Evolutionary conservation across 2,797 vertebrate species (phyloP).

Genomic region (Anabas testudineus): DNA sequence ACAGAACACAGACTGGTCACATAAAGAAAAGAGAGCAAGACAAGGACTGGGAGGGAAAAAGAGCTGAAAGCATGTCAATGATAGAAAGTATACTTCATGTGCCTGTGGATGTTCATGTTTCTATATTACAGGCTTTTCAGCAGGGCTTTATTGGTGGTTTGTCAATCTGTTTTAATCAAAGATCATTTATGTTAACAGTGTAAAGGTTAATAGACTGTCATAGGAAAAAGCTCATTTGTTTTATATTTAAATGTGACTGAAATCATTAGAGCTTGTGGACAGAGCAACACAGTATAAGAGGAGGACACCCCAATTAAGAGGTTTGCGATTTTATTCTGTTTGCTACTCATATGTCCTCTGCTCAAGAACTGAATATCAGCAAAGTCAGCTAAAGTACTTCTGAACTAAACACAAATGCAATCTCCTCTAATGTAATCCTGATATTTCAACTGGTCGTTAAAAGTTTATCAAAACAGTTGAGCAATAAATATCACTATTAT

Average conservation of each 20-base stretch:
- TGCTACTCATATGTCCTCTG: background rate
- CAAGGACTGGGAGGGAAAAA: background rate
- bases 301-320: background rate
- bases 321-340: background rate
- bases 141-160: background rate
- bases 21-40: slow-evolving; percentile 24
- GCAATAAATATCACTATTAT: background rate
- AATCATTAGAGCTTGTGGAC: no score
- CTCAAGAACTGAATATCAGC: background rate
- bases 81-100: background rate
- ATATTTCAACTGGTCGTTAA: no score
- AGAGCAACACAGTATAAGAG: no score
- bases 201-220: background rate
- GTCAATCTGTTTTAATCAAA: background rate
- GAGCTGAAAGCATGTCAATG: background rate
- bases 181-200: background rate
- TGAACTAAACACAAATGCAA: background rate
- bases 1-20: slow-evolving; percentile 30
- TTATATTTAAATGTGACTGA: no score
- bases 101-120: background rate
- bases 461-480: no score
- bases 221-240: no score
- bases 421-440: background rate
- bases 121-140: background rate
- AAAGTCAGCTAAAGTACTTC: background rate